A percentile compares a stretch with the other conserved stretches of the same genome.
Conservation (phyloP, 2,113 vertebrate genomes). For the Trichomycterus rosablanca region DNA sequence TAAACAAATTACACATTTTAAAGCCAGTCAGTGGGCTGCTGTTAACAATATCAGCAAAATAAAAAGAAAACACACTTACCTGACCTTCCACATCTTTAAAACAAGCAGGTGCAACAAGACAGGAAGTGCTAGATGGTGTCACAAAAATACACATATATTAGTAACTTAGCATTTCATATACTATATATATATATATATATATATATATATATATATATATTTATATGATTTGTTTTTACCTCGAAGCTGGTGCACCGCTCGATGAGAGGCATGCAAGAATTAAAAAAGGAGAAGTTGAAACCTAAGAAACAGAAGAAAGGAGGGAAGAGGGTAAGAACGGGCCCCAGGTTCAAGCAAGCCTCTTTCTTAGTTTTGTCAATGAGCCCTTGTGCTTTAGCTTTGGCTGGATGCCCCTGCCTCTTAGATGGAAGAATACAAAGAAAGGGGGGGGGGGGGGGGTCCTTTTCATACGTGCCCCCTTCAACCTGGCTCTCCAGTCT, state of each 20-base stretch:
- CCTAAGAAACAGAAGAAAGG: constrained; percentile 13
- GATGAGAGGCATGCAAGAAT: constrained; percentile 54
- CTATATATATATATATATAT: not conserved
- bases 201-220: not conserved
- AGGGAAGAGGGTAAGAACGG: constrained; percentile 51
- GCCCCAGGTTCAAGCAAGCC: constrained; percentile 59
- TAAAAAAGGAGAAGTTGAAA: constrained; percentile 45
- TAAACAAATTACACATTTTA: too few species aligned
- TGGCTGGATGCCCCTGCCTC: constrained; percentile 66
- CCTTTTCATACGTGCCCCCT: constrained; percentile 52
- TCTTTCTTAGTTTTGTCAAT: constrained; percentile 65
- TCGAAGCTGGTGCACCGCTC: not conserved
- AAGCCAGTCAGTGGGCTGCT: too few species aligned
- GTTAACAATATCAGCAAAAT: too few species aligned
- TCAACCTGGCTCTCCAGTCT: constrained; percentile 59
- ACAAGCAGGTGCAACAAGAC: too few species aligned
- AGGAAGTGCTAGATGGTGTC: constrained; percentile 11
- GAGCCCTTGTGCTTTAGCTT: constrained; percentile 70
- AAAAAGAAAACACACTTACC: constrained; percentile 15
- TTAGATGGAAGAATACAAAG: constrained; percentile 66
- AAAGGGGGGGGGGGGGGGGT: constrained; percentile 53
- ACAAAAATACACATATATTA: not conserved
- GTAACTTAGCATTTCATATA: not conserved
- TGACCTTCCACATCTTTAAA: constrained; percentile 48
- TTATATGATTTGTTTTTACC: not conserved